These are phyloP conservation scores for Nephrotoma appendiculata DNA, from an alignment of 2,888 invertebrate species.

Conservation along the genomic window DNA sequence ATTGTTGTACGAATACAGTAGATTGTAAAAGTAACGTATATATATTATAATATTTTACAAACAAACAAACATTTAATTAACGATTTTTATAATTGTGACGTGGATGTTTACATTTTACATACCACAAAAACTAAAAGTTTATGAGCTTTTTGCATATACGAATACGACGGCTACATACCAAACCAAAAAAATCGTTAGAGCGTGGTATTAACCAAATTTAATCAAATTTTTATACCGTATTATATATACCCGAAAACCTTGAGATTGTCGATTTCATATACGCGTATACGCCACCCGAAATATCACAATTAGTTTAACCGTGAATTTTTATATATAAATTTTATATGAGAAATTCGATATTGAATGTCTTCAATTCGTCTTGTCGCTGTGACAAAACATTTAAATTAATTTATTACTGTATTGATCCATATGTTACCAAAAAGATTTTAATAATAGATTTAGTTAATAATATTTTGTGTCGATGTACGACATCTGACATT, in stretches of 20 bases:
- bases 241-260: background rate
- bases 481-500: too few relatives aligned
- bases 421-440: background rate
- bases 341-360: background rate
- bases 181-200: background rate
- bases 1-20: too few relatives aligned
- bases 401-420: background rate
- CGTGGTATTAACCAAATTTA: background rate
- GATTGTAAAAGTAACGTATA: background rate
- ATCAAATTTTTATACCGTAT: background rate
- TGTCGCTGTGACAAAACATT: background rate
- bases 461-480: too few relatives aligned
- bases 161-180: background rate
- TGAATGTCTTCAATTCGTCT: too few relatives aligned
- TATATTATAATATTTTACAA: background rate
- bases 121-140: background rate
- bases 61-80: background rate
- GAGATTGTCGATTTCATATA: background rate
- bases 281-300: too few relatives aligned
- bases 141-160: background rate
- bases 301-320: too few relatives aligned
- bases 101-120: background rate
- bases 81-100: background rate
- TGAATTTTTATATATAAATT: background rate
- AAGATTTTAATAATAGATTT: too few relatives aligned